These are phyloP conservation scores for Phocides pigmalion DNA, from an alignment of 1,140 invertebrate species.

Conservation along the genomic window DNA sequence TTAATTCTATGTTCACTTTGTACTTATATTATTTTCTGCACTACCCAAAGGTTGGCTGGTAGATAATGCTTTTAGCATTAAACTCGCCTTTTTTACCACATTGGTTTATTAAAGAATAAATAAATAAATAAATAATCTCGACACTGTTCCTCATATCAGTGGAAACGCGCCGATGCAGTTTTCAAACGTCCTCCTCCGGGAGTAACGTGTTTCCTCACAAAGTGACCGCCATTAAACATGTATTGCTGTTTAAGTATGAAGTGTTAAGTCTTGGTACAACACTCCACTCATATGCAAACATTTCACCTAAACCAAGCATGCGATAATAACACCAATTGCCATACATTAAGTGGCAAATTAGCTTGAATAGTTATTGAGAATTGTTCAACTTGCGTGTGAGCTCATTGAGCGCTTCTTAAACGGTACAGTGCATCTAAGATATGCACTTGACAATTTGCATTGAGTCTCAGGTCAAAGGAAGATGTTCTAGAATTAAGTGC, in stretches of 20 bases:
- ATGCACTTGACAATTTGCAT: constrained; percentile 37
- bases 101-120: too few relatives aligned
- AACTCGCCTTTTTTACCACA: too few relatives aligned
- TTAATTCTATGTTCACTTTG: too few relatives aligned
- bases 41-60: too few relatives aligned
- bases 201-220: constrained; percentile 62
- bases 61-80: too few relatives aligned
- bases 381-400: constrained; percentile 9
- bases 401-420: constrained; percentile 36
- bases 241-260: constrained; percentile 62
- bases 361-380: not conserved
- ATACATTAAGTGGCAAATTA: constrained; percentile 8
- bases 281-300: constrained; percentile 32
- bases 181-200: constrained; percentile 61
- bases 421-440: constrained; percentile 28
- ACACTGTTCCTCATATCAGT: constrained; percentile 14
- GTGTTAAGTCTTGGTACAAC: constrained; percentile 55
- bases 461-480: constrained; percentile 25
- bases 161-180: constrained; percentile 51
- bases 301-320: not conserved
- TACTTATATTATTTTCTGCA: too few relatives aligned
- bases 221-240: constrained; percentile 79
- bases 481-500: constrained; percentile 8
- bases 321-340: constrained; percentile 5
- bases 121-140: too few relatives aligned